phyloP scores from a whole-genome alignment of 2,113 vertebrate genomes.

The Bambusicola thoracicus region DNA sequence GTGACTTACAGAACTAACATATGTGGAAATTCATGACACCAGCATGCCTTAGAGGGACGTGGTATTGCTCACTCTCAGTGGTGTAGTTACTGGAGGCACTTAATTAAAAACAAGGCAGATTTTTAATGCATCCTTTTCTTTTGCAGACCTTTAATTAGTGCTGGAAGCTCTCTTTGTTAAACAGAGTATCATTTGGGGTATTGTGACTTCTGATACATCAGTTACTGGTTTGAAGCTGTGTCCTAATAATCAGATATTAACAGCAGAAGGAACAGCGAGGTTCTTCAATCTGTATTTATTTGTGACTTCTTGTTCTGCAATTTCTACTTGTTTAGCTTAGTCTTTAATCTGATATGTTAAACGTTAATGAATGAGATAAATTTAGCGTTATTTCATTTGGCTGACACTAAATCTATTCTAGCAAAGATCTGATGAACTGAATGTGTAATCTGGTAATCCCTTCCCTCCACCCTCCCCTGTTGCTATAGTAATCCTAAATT shows the following conservation, averaged over 20 bases:
- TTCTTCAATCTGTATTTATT: background rate
- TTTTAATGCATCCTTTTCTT: background rate
- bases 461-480: background rate
- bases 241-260: background rate
- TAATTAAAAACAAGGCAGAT: background rate
- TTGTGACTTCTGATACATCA: background rate
- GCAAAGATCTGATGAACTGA: background rate
- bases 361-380: background rate
- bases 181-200: background rate
- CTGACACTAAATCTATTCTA: slow-evolving; percentile 11
- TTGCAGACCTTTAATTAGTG: background rate
- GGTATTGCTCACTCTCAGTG: background rate
- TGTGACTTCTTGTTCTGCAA: background rate
- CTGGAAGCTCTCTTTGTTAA: background rate
- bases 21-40: background rate
- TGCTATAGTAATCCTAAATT: slow-evolving; percentile 66
- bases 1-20: background rate
- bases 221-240: background rate
- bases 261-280: background rate
- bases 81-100: background rate
- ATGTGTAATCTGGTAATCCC: background rate
- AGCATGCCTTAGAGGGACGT: background rate
- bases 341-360: slow-evolving; percentile 2
- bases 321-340: background rate
- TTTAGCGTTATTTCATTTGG: background rate